Base-by-base conservation (phyloP, 2,797 vertebrate species). In the Falco biarmicus region DNA sequence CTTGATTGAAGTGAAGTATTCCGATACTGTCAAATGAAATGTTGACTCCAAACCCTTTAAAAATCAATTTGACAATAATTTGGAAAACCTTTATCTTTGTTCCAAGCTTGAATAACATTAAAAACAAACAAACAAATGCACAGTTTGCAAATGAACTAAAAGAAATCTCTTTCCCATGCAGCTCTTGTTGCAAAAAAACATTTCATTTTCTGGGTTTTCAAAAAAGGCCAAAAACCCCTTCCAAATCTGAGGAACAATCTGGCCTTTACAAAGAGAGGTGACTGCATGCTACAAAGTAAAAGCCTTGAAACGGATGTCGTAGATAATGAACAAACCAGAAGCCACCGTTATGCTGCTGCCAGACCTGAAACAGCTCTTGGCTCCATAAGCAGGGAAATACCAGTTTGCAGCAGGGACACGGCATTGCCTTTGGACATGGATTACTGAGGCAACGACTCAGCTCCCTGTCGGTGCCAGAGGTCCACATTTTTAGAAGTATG, bases 41-140 rank as follows among this genome's bases (percentile, higher is more conserved):
- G 29, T 90, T 94, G 93, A 93, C 92, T 96, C 94, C 95, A 95
- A 96, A 95, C 45, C 83, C 73, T 86, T 90, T 84, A 87, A 88
- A 95, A 97, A 97, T 88, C 83, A 91, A 93, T 95, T 96, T 96
- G 96, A 94, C 93, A 95, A 95, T 88, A 84, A 89, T 91, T 95
- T 95, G 95, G 90, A 84, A 78, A 95, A 91, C 65, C 77, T 90
- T 93, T 86, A 57, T 94, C 90, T 95, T 93, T 91, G 73, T 95
- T 94, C 87, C 61, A 91, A 75, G 91, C 88, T 93, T 90, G 83
- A 74, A 91, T 57, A 78, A 75, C 9, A 2, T 94, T 76, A 86
- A 88, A 94, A 97, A 53, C 79, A 96, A 96, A 97, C 90, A 97
- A 95, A 95, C 65, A 81, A 95, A 90, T 54, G 73, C 88, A 75